phyloP scores from a whole-genome alignment of 2,888 invertebrate species.

The Campopleginae sp. region DNA sequence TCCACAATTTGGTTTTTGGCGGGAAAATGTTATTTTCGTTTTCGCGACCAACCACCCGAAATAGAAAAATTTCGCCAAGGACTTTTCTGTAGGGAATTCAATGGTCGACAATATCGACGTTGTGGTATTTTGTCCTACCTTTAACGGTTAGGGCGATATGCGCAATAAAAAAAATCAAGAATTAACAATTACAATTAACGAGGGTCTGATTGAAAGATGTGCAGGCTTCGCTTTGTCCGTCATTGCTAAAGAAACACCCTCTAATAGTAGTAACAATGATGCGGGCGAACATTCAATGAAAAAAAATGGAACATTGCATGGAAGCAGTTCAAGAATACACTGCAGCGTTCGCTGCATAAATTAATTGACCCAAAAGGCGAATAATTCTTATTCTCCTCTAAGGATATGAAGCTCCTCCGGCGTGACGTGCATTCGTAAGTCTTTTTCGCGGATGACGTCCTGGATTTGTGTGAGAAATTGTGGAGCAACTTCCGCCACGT shows the following conservation, averaged over 20 bases:
- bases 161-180: not conserved
- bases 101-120: not conserved
- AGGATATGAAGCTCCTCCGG: slow-evolving; percentile 90
- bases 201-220: too few species aligned
- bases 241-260: not conserved
- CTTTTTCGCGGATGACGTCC: slow-evolving; percentile 91
- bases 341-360: not conserved
- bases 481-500: slow-evolving; percentile 88
- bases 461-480: slow-evolving; percentile 87
- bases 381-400: slow-evolving; percentile 82
- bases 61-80: not conserved
- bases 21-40: not conserved
- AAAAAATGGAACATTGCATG: not conserved
- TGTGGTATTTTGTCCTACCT: not conserved
- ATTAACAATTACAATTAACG: not conserved
- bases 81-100: not conserved
- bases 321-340: not conserved
- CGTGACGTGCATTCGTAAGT: slow-evolving; percentile 90
- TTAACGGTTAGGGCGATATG: not conserved
- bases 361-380: not conserved
- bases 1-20: not conserved
- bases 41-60: not conserved
- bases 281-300: not conserved
- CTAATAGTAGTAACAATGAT: not conserved
- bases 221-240: not conserved